Evolutionary conservation across 1,140 invertebrate species (phyloP).

Genomic region (Aphaenogaster ashmeadi): DNA sequence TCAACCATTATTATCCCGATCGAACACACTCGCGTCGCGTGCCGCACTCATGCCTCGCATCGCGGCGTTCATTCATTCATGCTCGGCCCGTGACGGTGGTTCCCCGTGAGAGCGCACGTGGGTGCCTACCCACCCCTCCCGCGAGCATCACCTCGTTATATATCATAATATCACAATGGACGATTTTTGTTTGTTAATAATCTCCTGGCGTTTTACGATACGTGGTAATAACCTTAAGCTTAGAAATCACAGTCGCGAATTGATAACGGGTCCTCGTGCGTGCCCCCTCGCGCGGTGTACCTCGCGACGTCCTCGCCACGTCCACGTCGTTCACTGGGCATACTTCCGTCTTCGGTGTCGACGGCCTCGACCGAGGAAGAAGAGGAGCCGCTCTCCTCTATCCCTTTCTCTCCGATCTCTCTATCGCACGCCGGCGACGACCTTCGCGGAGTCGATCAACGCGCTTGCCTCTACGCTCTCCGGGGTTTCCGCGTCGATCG

Average conservation of each 20-base stretch:
- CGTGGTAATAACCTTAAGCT: conserved; percentile 74
- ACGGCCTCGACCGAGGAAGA: not conserved
- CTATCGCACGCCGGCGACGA: not conserved
- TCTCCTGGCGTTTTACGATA: conserved; percentile 58
- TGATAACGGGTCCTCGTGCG: conserved; percentile 67
- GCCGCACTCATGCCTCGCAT: conserved; percentile 65
- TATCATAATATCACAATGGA: conserved; percentile 81
- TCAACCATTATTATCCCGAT: conserved; percentile 72
- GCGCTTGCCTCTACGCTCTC: not conserved
- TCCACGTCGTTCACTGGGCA: conserved; percentile 22
- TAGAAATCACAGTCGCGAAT: conserved; percentile 82
- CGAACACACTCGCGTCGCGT: conserved; percentile 72
- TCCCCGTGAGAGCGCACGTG: conserved; percentile 70
- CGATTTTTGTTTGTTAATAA: conserved; percentile 60
- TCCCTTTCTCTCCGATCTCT: not conserved
- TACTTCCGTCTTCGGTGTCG: conserved; percentile 21
- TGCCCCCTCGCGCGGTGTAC: conserved; percentile 40
- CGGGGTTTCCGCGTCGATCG: conserved; percentile 27
- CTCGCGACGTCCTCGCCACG: conserved; percentile 30
- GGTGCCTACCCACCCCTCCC: conserved; percentile 45
- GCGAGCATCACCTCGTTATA: conserved; percentile 61
- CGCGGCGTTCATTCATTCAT: conserved; percentile 60
- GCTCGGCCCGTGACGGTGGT: conserved; percentile 39
- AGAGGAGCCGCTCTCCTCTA: not conserved
- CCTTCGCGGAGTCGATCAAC: conserved; percentile 29